phyloP scores from a whole-genome alignment of 2,888 invertebrate species.

The Drosophila villosipedis region DNA sequence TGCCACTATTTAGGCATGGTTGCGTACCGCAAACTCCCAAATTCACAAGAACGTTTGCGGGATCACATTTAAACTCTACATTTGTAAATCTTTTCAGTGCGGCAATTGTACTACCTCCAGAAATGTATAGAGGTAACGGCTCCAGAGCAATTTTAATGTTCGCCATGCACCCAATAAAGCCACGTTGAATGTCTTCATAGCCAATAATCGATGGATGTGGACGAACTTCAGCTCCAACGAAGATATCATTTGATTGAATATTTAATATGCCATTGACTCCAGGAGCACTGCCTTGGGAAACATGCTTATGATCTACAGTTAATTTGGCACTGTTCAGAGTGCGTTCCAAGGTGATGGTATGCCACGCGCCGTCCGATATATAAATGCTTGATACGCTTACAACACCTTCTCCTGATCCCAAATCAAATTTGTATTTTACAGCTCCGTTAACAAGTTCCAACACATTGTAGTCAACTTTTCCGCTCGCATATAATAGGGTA shows the following conservation, averaged over 20 bases:
- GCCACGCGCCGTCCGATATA: conserved; percentile 95
- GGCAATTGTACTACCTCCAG: conserved; percentile 88
- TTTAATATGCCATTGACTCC: conserved; percentile 94
- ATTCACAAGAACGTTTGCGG: conserved; percentile 86
- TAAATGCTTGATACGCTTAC: conserved; percentile 91
- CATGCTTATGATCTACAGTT: conserved; percentile 91
- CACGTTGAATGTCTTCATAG: conserved; percentile 91
- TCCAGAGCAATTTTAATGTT: conserved; percentile 92
- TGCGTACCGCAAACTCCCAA: conserved; percentile 91
- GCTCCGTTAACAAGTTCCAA: conserved; percentile 94
- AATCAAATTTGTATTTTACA: conserved; percentile 95
- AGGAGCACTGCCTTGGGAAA: conserved; percentile 91
- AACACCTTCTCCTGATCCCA: conserved; percentile 95
- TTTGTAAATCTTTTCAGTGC: conserved; percentile 89
- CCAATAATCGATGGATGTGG: conserved; percentile 91
- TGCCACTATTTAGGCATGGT: conserved; percentile 92
- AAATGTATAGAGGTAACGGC: conserved; percentile 90
- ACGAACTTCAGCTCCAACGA: conserved; percentile 93
- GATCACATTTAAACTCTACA: conserved; percentile 90
- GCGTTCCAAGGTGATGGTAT: conserved; percentile 91
- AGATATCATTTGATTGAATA: conserved; percentile 92
- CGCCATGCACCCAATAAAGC: conserved; percentile 96
- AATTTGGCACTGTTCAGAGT: conserved; percentile 92
- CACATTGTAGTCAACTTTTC: conserved; percentile 94
- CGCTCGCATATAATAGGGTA: conserved; percentile 93